Conservation (phyloP, 2,888 invertebrate species). For the Oasisia sp. region DNA sequence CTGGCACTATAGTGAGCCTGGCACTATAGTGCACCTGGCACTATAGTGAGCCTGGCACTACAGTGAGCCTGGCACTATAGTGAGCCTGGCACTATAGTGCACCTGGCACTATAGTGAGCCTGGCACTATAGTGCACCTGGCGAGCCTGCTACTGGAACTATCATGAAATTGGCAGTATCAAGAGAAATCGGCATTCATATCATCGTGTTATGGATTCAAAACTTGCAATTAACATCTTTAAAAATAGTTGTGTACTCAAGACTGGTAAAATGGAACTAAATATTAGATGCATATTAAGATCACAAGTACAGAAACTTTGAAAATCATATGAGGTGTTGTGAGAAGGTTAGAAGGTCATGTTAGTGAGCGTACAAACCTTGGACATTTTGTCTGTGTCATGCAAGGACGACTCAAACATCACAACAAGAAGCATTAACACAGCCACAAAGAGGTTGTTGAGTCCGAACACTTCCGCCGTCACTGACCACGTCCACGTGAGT, state of each 20-base stretch:
- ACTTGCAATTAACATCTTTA: no score
- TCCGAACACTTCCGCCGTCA: slow-evolving; percentile 60
- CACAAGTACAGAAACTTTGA: background rate
- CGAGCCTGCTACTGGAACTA: background rate
- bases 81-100: background rate
- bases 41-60: background rate
- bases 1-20: background rate
- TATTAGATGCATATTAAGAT: background rate
- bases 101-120: background rate
- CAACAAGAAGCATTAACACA: slow-evolving; percentile 48
- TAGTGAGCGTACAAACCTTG: background rate
- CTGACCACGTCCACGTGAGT: slow-evolving; percentile 61
- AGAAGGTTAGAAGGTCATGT: background rate
- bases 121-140: background rate
- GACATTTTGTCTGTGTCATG: slow-evolving; percentile 22
- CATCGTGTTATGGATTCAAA: background rate
- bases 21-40: no score
- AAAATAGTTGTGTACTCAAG: no score
- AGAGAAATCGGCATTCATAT: no score
- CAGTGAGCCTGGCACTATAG: background rate
- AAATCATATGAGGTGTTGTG: no score
- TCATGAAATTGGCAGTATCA: background rate
- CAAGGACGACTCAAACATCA: slow-evolving; percentile 45
- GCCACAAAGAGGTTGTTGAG: slow-evolving; percentile 61
- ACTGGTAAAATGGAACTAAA: background rate